Percentiles rank a stretch among this genome's conserved stretches.
Evolutionary conservation across 2,797 vertebrate genomes (phyloP).

Genomic region (Rhinoraja longicauda): DNA sequence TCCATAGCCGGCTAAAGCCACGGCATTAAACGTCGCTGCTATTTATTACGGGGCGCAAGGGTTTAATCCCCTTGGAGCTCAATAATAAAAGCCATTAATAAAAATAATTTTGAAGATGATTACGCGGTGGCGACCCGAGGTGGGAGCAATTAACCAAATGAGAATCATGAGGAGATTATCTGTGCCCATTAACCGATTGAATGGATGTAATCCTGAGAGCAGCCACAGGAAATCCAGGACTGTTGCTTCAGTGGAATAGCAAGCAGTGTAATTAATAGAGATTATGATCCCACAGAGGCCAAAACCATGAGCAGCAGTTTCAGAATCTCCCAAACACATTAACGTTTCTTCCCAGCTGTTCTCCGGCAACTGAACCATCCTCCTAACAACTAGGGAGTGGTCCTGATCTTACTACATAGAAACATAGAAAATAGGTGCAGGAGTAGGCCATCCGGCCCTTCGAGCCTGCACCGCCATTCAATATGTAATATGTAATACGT

Average conservation of each 20-base stretch:
- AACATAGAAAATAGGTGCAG: no score
- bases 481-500: no score
- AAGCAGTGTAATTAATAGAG: not conserved
- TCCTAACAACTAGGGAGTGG: no score
- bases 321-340: not conserved
- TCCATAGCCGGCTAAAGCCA: not conserved
- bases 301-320: not conserved
- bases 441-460: no score
- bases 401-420: no score
- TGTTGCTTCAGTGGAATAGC: not conserved
- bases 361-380: no score
- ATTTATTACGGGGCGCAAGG: not conserved
- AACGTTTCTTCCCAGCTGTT: not conserved
- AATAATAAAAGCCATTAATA: not conserved
- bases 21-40: not conserved
- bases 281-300: not conserved
- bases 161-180: not conserved
- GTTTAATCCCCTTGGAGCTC: not conserved
- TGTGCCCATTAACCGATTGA: not conserved
- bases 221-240: not conserved
- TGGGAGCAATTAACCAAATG: not conserved
- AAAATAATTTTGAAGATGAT: not conserved
- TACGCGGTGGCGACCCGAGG: not conserved
- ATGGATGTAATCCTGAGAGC: not conserved
- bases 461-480: no score